Conservation (phyloP, 1,140 invertebrate species). For the Neomicropteryx cornuta region DNA sequence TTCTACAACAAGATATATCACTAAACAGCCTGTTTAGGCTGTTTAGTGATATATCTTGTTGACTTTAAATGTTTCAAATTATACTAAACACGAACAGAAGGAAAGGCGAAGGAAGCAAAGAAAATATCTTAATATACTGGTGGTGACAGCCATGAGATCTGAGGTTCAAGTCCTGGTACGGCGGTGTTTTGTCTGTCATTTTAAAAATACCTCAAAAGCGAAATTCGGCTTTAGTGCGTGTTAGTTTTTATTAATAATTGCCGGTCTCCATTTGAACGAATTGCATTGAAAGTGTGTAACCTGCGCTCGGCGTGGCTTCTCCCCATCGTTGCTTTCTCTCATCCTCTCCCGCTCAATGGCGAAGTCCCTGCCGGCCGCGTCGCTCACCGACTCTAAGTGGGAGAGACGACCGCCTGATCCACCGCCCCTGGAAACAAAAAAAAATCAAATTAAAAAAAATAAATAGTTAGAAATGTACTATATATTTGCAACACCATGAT, state of each 20-base stretch:
- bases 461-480: background rate
- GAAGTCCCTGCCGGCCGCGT: slow-evolving; percentile 26
- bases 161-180: too few species aligned
- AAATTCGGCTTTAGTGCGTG: background rate
- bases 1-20: too few species aligned
- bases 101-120: background rate
- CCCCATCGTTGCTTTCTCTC: slow-evolving; percentile 26
- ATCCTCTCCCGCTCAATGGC: slow-evolving; percentile 34
- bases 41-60: too few species aligned
- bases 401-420: slow-evolving; percentile 19
- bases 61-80: too few species aligned
- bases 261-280: slow-evolving; percentile 2
- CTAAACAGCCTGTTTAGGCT: too few species aligned
- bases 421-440: slow-evolving; percentile 26
- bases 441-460: slow-evolving; percentile 2
- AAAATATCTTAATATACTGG: background rate
- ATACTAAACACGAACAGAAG: too few species aligned
- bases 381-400: slow-evolving; percentile 8
- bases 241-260: background rate
- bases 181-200: too few species aligned
- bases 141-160: too few species aligned
- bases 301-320: slow-evolving; percentile 25
- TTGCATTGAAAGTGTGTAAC: slow-evolving; percentile 15
- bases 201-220: too few species aligned
- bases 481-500: slow-evolving; percentile 13